These are phyloP conservation scores for Haliclona indistincta DNA, from an alignment of 37 sponge, comb jelly and placozoan species.

Conservation along the genomic window DNA sequence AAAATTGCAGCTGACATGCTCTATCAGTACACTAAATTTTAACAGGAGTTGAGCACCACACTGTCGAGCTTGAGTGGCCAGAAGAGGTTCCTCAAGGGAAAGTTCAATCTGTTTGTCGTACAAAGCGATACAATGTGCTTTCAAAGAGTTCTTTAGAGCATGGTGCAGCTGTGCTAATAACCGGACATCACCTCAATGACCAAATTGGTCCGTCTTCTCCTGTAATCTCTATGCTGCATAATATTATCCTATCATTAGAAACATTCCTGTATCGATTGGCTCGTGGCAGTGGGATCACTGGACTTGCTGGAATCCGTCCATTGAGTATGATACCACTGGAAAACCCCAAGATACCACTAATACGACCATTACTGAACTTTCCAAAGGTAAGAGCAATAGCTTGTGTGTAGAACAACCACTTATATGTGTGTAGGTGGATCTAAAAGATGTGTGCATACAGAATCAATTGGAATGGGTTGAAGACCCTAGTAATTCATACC, in stretches of 20 bases:
- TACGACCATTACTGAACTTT: slow-evolving; percentile 55
- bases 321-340: neutral
- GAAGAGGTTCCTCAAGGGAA: slow-evolving; percentile 1
- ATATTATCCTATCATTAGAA: slow-evolving; percentile 35
- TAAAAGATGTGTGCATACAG: slow-evolving; percentile 40
- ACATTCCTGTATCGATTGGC: slow-evolving; percentile 56
- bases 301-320: slow-evolving; percentile 45
- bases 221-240: too few relatives aligned
- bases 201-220: slow-evolving; percentile 46
- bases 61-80: slow-evolving; percentile 39
- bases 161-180: slow-evolving; percentile 17
- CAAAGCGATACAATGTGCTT: slow-evolving; percentile 25
- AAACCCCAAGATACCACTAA: slow-evolving; percentile 19
- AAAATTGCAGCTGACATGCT: neutral
- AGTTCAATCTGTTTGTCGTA: slow-evolving; percentile 23
- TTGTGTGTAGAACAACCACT: neutral
- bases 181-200: slow-evolving; percentile 64
- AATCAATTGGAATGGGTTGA: slow-evolving; percentile 62
- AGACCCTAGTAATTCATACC: slow-evolving; percentile 48
- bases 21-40: neutral
- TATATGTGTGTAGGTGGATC: slow-evolving; percentile 6
- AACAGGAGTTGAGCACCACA: slow-evolving; percentile 37
- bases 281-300: slow-evolving; percentile 56
- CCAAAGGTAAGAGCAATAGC: slow-evolving; percentile 13
- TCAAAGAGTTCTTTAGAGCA: slow-evolving; percentile 12